phyloP scores from a whole-genome alignment of 2,113 vertebrate species.

The Eubucco bourcierii region DNA sequence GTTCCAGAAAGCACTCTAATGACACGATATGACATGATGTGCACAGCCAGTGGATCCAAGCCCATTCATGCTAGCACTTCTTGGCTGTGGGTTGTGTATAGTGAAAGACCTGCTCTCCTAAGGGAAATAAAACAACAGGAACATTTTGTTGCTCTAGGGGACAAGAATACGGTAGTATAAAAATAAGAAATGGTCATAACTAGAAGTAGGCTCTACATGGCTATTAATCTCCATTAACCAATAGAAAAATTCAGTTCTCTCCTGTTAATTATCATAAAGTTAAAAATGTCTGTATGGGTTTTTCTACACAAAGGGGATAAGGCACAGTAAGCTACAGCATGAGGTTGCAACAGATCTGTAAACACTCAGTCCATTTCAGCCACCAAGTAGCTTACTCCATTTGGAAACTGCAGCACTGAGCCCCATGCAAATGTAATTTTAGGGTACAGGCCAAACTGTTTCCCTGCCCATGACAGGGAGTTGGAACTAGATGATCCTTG shows the following conservation, averaged over 20 bases:
- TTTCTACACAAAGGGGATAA: background rate
- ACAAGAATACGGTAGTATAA: background rate
- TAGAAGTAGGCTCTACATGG: background rate
- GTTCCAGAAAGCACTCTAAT: slow-evolving; percentile 55
- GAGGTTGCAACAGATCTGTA: background rate
- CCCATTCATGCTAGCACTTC: slow-evolving; percentile 38
- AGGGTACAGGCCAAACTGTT: background rate
- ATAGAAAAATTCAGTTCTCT: background rate
- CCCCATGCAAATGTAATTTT: background rate
- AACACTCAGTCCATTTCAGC: background rate
- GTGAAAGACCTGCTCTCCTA: slow-evolving; percentile 26
- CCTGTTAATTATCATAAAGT: background rate
- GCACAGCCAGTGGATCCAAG: slow-evolving; percentile 49
- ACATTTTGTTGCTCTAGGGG: slow-evolving; percentile 34
- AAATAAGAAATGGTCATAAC: background rate
- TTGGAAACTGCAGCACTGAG: background rate
- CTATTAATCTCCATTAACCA: background rate
- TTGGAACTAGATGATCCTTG: too few species aligned
- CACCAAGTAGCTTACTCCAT: background rate
- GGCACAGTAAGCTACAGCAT: background rate
- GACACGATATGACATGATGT: background rate
- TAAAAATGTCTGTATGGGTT: background rate
- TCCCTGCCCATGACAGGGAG: too few species aligned
- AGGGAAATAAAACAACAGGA: slow-evolving; percentile 44
- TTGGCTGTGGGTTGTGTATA: slow-evolving; percentile 16